Base-by-base conservation (phyloP, 2,888 invertebrate species). In the Lasioglossum malachurum region DNA sequence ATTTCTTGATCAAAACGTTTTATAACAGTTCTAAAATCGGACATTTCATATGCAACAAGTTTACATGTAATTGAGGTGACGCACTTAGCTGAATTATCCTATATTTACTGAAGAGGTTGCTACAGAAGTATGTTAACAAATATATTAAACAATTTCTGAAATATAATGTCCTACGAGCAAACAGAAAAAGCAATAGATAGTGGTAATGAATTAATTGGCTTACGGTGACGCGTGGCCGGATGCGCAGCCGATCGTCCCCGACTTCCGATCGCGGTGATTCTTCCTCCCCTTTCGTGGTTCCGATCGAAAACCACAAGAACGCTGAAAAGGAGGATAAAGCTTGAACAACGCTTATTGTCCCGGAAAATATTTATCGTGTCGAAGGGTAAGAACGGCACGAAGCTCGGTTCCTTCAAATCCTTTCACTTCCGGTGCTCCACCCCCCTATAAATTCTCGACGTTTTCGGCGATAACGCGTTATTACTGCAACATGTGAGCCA, bases 181-280 rank as follows among this genome's bases (percentile, higher is more conserved):
- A 80, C 69, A 78, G 77, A 80, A 74, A 77, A 74, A 77, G 57
- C 60, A 41, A 73, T 78, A 57, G 73, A 86, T 88, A 88, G 88
- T 88, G 92, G 93, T 94, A 95, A 95, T 95, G 95, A 95, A 95
- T 95, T 95, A 95, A 95, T 95, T 94, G 95, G 91, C 87, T 84
- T 91, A 88, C 83, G 88, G 83, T 87, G 93, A 83, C 95, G 93
- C 95, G 94, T 94, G 94, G 77, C 93, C 93, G 94, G 94, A 94
- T 91, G 93, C 91, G 87, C 82, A 76, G 75, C 80, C 91, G 93
- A 93, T 93, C 91, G 93, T 93, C 87, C 88, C 86, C 87, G 83
- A 82, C 88, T 92, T 93, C 94, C 94, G 92, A 91, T 82, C 79
- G 78, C 82, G 79, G 84, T 81, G 82, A 88, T 86, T 86, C 84